phyloP scores from a whole-genome alignment of 2,113 vertebrate genomes.

The Brienomyrus brachyistius region DNA sequence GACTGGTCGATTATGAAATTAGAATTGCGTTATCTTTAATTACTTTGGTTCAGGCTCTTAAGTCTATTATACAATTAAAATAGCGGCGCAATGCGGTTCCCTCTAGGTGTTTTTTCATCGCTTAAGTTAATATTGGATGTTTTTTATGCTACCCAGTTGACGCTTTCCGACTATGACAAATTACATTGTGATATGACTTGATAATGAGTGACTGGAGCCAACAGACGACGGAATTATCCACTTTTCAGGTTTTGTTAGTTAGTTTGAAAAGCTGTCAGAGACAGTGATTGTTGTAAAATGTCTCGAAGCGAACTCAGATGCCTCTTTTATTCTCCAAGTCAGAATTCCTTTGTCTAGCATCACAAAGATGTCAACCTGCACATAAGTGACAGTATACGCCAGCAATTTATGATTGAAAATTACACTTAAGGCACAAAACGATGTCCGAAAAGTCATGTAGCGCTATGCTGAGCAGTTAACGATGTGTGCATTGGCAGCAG shows the following conservation, averaged over 20 bases:
- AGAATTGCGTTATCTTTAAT: background rate
- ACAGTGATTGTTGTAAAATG: background rate
- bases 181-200: conserved; percentile 3
- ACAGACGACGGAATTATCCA: background rate
- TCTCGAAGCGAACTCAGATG: background rate
- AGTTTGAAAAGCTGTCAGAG: conserved; percentile 4
- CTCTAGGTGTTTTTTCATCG: background rate
- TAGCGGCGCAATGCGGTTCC: background rate
- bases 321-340: conserved; percentile 5
- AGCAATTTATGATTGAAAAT: background rate
- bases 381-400: background rate
- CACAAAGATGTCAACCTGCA: conserved; percentile 3
- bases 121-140: background rate
- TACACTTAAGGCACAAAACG: background rate
- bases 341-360: background rate
- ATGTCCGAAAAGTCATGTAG: background rate
- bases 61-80: conserved; percentile 2
- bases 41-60: background rate
- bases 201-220: conserved; percentile 12
- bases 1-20: background rate
- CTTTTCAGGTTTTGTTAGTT: conserved; percentile 12
- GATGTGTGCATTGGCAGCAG: background rate
- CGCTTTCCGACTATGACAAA: background rate
- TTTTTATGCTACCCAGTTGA: background rate
- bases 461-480: background rate